Base-by-base conservation (phyloP, 2,888 invertebrate genomes). In the Cryptophagus acutangulus region DNA sequence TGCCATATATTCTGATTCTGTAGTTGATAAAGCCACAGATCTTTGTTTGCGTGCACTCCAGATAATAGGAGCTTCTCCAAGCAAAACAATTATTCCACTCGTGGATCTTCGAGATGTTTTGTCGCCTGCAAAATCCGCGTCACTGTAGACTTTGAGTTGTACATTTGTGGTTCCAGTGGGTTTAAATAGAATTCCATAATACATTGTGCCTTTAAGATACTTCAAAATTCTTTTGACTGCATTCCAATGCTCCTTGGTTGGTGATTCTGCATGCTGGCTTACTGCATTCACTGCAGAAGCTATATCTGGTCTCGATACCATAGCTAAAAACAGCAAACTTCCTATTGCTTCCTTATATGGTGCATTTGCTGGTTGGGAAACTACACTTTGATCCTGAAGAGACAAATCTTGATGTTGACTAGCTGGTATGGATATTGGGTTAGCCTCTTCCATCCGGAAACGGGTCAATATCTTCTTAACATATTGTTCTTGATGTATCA, bases 311-410 rank as follows among this genome's bases (percentile, higher is more conserved):
- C 51, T 29, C 2, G 49, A 45, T 17, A 25, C 43, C 6, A 26
- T 34, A 15, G 37, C 33, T 24, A 52, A 28, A 17, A 41, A 52
- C 45, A 50, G 43, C 10, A 54, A 18, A 15, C 40, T 36, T 6
- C 52, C 54, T 2, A 54, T 43, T 12, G 49, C 49, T 38, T 53
- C 38, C n/a, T 49, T 12, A 31, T 52, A 51, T 12, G 45, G 43
- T 34, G 38, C 37, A 8, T 38, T 36, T 29, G 28, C 36, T 4
- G 41, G 38, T n/a, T n/a, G n/a, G n/a, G n/a, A n/a, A n/a, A n/a
- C n/a, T n/a, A n/a, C n/a, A n/a, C n/a, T n/a, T n/a, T n/a, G n/a
- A n/a, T n/a, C n/a, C n/a, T n/a, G n/a, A n/a, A n/a, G n/a, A n/a
- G n/a, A n/a, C n/a, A n/a, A n/a, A n/a, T n/a, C n/a, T n/a, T n/a